These are phyloP conservation scores for Stylophora pistillata DNA, from an alignment of 64 coral and sea anemone species.

Conservation along the genomic window DNA sequence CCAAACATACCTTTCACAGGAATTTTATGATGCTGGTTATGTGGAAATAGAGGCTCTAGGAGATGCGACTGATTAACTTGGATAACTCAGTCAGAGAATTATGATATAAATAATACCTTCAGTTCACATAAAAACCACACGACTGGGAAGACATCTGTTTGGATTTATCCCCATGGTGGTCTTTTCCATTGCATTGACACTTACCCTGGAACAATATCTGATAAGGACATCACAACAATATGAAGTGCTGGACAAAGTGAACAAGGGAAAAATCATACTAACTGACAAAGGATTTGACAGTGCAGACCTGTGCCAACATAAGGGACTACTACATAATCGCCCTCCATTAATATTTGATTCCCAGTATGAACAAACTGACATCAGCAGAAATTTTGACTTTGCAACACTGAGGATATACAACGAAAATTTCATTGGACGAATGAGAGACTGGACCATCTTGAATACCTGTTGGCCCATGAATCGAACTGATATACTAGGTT, in stretches of 20 bases:
- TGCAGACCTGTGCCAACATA: slow-evolving; percentile 19
- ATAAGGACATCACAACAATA: slow-evolving; percentile 26
- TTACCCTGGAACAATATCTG: slow-evolving; percentile 59
- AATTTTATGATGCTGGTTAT: no score
- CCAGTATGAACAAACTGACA: no score
- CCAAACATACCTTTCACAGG: no score
- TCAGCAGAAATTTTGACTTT: no score
- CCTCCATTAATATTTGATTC: slow-evolving; percentile 38
- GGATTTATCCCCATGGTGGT: slow-evolving; percentile 27
- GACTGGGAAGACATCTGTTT: slow-evolving; percentile 43
- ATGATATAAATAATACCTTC: slow-evolving; percentile 30
- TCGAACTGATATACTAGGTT: no score
- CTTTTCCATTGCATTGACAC: slow-evolving; percentile 13
- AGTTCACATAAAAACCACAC: slow-evolving; percentile 49
- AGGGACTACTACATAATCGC: slow-evolving; percentile 42
- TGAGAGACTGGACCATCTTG: no score
- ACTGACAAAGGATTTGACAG: slow-evolving; percentile 60
- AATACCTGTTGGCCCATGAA: no score
- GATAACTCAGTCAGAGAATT: slow-evolving; percentile 37
- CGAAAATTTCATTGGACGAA: no score
- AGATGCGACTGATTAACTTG: no score
- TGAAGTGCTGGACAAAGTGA: slow-evolving; percentile 17
- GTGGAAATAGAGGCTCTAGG: no score
- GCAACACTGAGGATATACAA: no score
- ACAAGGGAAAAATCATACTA: slow-evolving; percentile 33